phyloP scores from a whole-genome alignment of 2,113 vertebrate genomes.

The Pygoscelis antarcticus region DNA sequence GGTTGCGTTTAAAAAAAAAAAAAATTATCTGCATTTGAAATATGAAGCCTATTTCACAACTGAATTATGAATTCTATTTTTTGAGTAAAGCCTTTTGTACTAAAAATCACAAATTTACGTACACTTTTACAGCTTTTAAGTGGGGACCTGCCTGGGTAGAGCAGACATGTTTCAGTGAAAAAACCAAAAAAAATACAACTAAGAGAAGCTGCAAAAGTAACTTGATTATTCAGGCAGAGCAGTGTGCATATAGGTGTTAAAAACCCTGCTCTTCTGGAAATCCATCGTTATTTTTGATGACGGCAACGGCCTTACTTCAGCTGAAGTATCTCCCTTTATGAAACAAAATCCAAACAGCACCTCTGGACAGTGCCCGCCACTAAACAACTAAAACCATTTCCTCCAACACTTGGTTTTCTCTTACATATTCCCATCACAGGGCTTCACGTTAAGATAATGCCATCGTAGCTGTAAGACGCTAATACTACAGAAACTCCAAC shows the following conservation, averaged over 20 bases:
- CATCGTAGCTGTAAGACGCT: fast-evolving
- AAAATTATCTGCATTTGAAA: conserved; percentile 40
- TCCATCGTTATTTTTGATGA: background rate
- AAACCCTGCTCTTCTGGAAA: background rate
- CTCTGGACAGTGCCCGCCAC: background rate
- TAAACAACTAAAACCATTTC: background rate
- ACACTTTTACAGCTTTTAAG: conserved; percentile 8
- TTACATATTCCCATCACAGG: background rate
- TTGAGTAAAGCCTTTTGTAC: conserved; percentile 20
- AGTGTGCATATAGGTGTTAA: background rate
- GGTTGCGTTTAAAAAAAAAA: conserved; percentile 3
- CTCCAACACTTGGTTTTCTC: background rate
- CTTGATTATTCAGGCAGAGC: background rate
- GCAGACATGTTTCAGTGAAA: background rate
- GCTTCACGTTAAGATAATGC: background rate
- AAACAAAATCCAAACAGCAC: background rate
- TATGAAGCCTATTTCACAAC: conserved; percentile 22
- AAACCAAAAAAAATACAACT: background rate
- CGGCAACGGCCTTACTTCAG: background rate
- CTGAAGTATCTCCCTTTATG: background rate
- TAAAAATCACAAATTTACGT: background rate
- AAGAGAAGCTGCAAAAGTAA: background rate
- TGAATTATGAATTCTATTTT: conserved; percentile 18
- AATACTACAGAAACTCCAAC: background rate
- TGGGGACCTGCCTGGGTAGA: background rate